Conservation (phyloP, 2,797 vertebrate species). For the Fringilla coelebs region DNA sequence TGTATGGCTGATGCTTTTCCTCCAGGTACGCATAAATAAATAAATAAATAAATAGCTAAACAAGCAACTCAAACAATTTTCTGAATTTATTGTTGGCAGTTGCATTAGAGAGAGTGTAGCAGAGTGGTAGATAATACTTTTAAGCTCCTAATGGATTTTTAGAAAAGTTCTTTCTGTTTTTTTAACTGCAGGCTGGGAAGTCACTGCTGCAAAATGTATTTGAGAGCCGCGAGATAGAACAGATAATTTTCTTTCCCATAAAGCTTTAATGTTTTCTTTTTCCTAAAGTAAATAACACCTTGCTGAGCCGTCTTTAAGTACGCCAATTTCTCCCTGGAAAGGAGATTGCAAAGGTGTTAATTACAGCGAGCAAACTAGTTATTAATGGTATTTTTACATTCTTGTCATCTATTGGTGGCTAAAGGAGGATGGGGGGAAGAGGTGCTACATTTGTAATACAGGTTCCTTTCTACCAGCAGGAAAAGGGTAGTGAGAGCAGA, state of each 20-base stretch:
- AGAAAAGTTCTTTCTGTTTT: not conserved
- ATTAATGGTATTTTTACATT: slow-evolving; percentile 54
- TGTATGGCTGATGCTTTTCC: not conserved
- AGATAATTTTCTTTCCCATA: slow-evolving; percentile 44
- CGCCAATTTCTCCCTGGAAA: not conserved
- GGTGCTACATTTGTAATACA: not conserved
- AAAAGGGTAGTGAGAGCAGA: not conserved
- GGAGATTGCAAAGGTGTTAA: slow-evolving; percentile 45
- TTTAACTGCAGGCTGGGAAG: not conserved
- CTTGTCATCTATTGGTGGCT: slow-evolving; percentile 18
- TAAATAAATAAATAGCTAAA: not conserved
- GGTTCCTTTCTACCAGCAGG: not conserved
- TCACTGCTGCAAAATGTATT: not conserved
- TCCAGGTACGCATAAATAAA: not conserved
- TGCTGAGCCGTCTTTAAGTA: slow-evolving; percentile 38
- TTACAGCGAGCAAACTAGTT: slow-evolving; percentile 41
- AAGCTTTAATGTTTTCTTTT: slow-evolving; percentile 42
- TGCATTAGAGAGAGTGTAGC: not conserved
- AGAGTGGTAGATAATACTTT: not conserved
- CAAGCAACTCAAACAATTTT: not conserved
- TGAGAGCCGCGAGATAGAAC: slow-evolving; percentile 6
- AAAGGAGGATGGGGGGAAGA: not conserved
- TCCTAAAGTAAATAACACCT: slow-evolving; percentile 58
- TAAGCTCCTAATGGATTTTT: slow-evolving; percentile 9
- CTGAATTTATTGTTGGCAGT: not conserved